Evolutionary conservation across 1,140 invertebrate species (phyloP).

Genomic region (Drosophila mauritiana): DNA sequence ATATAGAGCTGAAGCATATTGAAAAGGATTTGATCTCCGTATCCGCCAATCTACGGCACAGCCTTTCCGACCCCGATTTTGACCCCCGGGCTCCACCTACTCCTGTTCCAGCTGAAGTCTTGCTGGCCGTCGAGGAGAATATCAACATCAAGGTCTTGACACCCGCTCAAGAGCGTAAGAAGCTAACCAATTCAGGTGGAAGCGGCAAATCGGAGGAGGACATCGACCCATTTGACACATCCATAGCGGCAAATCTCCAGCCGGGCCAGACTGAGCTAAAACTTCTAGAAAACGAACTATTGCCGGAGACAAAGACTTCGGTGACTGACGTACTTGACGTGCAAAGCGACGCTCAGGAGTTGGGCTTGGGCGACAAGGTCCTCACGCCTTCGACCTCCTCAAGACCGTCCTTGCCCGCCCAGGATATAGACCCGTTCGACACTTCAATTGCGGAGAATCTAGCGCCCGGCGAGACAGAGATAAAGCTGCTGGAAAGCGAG

Average conservation of each 20-base stretch:
- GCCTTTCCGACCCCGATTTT: constrained; percentile 86
- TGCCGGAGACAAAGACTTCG: constrained; percentile 66
- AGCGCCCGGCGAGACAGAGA: constrained; percentile 90
- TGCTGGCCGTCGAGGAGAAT: constrained; percentile 87
- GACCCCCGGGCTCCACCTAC: constrained; percentile 86
- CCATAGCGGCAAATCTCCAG: constrained; percentile 89
- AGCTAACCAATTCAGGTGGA: constrained; percentile 37
- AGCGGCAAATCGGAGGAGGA: constrained; percentile 51
- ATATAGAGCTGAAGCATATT: constrained; percentile 90
- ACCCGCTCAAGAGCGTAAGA: constrained; percentile 85
- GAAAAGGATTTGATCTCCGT: constrained; percentile 88
- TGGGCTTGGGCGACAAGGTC: constrained; percentile 82
- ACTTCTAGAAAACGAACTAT: constrained; percentile 86
- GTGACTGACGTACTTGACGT: constrained; percentile 77
- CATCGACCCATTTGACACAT: constrained; percentile 92
- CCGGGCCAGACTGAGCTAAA: constrained; percentile 92
- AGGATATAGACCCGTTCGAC: constrained; percentile 91
- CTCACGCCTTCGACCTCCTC: constrained; percentile 74
- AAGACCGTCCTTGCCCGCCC: constrained; percentile 42
- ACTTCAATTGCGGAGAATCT: constrained; percentile 91
- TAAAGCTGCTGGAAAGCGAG: constrained; percentile 91
- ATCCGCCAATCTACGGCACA: constrained; percentile 67
- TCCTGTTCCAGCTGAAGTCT: constrained; percentile 85
- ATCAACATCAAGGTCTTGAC: constrained; percentile 89
- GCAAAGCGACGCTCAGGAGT: constrained; percentile 82